A percentile compares a stretch with the other conserved stretches of the same genome.
These are phyloP conservation scores for Epinotia nisella DNA, from an alignment of 2,888 invertebrate genomes.

Conservation along the genomic window DNA sequence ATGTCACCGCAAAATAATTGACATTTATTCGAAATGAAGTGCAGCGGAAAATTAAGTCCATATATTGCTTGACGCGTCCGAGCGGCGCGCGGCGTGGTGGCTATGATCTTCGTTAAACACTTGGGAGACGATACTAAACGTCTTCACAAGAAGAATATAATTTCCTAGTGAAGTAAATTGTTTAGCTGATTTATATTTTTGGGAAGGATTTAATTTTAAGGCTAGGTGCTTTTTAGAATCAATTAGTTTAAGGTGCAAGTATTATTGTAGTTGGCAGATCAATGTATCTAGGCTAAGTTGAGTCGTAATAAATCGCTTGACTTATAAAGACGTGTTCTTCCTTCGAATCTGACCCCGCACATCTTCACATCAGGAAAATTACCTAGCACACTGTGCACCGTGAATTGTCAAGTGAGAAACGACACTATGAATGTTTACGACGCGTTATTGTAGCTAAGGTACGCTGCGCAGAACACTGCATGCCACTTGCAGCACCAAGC, in stretches of 20 bases:
- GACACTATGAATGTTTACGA: slow-evolving; percentile 6
- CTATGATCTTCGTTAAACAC: not conserved
- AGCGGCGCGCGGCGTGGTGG: not conserved
- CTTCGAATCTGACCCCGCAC: too few relatives aligned
- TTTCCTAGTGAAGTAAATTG: too few relatives aligned
- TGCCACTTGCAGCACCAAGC: not conserved
- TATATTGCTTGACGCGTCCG: not conserved
- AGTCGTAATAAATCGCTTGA: too few relatives aligned
- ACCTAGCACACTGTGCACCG: not conserved
- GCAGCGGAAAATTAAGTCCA: slow-evolving; percentile 7
- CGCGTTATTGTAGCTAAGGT: not conserved
- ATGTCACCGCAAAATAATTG: slow-evolving; percentile 17
- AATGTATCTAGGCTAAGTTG: too few relatives aligned
- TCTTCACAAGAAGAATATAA: not conserved
- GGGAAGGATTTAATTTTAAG: too few relatives aligned
- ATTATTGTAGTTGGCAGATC: too few relatives aligned
- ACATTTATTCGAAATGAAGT: not conserved
- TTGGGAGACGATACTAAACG: not conserved
- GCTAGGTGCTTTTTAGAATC: too few relatives aligned
- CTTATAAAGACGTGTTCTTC: too few relatives aligned
- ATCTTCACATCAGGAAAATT: not conserved
- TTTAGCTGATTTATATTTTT: too few relatives aligned
- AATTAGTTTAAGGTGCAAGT: too few relatives aligned
- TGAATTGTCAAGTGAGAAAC: not conserved
- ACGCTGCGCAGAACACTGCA: not conserved